Evolutionary conservation across 2,113 vertebrate genomes (phyloP).

Genomic region (Stercorarius parasiticus): DNA sequence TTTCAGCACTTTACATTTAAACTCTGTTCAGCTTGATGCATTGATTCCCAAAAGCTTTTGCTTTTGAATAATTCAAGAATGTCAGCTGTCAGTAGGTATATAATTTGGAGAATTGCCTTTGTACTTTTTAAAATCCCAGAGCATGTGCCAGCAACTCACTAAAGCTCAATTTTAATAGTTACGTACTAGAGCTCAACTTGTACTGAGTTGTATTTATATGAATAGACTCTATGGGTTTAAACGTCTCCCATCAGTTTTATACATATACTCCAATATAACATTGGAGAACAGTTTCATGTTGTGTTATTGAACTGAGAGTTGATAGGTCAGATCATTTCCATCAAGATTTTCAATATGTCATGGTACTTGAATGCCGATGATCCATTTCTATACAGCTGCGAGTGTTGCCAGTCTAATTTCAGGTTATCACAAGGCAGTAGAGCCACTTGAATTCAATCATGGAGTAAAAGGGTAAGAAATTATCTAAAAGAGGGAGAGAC

Average conservation of each 20-base stretch:
- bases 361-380: background rate
- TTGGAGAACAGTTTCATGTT: background rate
- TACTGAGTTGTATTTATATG: background rate
- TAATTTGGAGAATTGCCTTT: constrained; percentile 47
- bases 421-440: background rate
- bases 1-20: background rate
- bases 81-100: constrained; percentile 12
- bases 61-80: constrained; percentile 50
- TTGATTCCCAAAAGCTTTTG: constrained; percentile 27
- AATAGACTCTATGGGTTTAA: background rate
- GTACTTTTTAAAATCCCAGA: constrained; percentile 15
- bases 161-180: constrained; percentile 31
- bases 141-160: background rate
- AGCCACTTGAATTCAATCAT: background rate
- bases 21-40: background rate
- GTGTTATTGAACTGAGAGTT: background rate
- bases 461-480: background rate
- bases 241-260: background rate
- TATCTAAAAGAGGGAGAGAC: background rate
- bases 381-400: background rate
- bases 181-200: background rate
- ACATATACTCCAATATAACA: background rate
- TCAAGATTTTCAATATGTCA: background rate
- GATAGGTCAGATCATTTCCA: background rate
- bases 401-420: background rate